Percentiles rank a stretch among this genome's conserved stretches.
phyloP scores from a whole-genome alignment of 2,888 invertebrate species.

The Perdita meconis region DNA sequence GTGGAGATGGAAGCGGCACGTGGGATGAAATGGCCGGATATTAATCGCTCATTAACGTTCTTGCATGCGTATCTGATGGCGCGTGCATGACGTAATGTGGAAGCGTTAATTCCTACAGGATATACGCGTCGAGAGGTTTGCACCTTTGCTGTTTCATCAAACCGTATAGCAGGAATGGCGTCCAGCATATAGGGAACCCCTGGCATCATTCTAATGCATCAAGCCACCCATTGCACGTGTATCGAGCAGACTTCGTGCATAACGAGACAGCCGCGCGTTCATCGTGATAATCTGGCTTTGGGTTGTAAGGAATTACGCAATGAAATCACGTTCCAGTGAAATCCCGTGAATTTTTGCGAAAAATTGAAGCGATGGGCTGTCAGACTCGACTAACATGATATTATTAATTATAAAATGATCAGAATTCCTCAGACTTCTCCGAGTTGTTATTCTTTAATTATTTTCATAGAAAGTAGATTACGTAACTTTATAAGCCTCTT shows the following conservation, averaged over 20 bases:
- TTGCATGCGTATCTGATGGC: constrained; percentile 58
- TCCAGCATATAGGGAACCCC: constrained; percentile 43
- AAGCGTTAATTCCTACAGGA: constrained; percentile 60
- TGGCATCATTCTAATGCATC: constrained; percentile 68
- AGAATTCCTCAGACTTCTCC: too few species aligned
- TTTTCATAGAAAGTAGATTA: too few species aligned
- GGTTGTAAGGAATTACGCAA: constrained; percentile 58
- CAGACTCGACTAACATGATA: too few species aligned
- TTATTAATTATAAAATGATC: too few species aligned
- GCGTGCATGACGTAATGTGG: constrained; percentile 56
- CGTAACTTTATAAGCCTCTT: too few species aligned
- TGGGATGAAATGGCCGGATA: constrained; percentile 20
- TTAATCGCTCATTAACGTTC: constrained; percentile 59
- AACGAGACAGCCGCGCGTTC: constrained; percentile 63
- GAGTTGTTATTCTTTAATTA: too few species aligned
- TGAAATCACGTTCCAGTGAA: constrained; percentile 61
- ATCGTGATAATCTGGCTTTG: constrained; percentile 61
- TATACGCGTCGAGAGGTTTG: constrained; percentile 46
- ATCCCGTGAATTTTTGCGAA: constrained; percentile 65
- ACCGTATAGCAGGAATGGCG: constrained; percentile 35
- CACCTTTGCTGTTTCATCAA: constrained; percentile 64
- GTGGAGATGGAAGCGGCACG: not conserved
- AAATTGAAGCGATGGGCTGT: too few species aligned
- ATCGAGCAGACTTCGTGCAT: constrained; percentile 66
- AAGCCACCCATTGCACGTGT: constrained; percentile 55